phyloP scores from a whole-genome alignment of 2,888 invertebrate species.

The Protophormia terraenovae region DNA sequence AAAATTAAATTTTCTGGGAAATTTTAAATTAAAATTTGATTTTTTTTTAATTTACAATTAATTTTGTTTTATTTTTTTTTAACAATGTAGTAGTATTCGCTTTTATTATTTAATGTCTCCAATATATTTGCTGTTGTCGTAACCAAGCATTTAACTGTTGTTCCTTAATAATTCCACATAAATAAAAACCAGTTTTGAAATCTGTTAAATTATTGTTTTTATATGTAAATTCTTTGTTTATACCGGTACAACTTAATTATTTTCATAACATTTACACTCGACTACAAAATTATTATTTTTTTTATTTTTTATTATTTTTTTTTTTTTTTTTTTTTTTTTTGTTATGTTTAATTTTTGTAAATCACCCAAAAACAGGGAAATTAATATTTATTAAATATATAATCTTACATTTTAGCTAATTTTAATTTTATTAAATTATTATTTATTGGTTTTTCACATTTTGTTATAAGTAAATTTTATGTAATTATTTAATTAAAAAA shows the following conservation, averaged over 20 bases:
- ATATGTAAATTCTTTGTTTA: neutral
- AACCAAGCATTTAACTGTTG: neutral
- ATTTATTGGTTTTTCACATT: neutral
- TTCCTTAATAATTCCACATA: neutral
- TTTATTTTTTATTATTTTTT: neutral
- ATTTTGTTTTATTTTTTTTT: too few species aligned
- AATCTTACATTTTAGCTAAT: too few species aligned
- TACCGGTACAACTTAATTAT: neutral
- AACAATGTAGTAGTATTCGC: too few species aligned
- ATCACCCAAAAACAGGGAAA: neutral
- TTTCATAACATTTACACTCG: neutral
- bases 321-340: neutral
- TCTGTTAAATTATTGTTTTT: slow-evolving; percentile 10
- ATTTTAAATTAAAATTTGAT: too few species aligned
- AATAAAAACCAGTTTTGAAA: slow-evolving; percentile 30
- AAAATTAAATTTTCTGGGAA: too few species aligned
- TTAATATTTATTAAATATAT: neutral
- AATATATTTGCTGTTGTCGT: neutral
- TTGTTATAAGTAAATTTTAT: neutral
- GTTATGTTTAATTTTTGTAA: neutral
- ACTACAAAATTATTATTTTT: neutral
- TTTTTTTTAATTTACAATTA: too few species aligned
- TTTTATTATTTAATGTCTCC: neutral
- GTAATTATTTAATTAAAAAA: neutral
- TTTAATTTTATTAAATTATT: neutral